Conservation (phyloP, 37 sponge, comb jelly and placozoan genomes). For the Theonella swinhoei region DNA sequence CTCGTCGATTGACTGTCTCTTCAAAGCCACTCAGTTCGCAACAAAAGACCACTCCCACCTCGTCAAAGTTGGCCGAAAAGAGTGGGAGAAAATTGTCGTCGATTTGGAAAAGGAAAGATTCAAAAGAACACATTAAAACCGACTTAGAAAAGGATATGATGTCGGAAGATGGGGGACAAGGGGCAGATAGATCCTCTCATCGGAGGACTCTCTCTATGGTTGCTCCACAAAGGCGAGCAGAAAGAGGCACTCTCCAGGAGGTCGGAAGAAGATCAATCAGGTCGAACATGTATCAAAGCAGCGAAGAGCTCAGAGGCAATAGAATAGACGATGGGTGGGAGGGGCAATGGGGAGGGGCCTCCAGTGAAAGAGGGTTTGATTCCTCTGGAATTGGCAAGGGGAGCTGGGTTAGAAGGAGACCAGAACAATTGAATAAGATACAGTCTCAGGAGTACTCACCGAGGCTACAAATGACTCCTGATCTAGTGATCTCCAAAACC, state of each 20-base stretch:
- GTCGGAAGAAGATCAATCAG: neutral
- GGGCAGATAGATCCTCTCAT: neutral
- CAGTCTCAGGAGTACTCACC: neutral
- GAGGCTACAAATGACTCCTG: neutral
- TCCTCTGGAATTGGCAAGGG: neutral
- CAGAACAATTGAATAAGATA: neutral
- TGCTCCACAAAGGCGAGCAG: neutral
- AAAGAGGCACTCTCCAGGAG: neutral
- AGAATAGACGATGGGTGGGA: neutral
- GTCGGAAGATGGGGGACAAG: neutral
- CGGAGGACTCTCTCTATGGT: neutral
- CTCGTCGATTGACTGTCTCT: neutral
- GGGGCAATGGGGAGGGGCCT: neutral
- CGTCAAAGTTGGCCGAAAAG: neutral
- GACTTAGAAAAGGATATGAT: neutral
- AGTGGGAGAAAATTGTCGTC: neutral
- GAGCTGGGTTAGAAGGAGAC: neutral
- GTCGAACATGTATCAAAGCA: neutral
- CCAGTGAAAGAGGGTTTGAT: neutral
- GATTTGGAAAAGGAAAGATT: neutral
- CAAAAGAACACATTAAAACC: neutral
- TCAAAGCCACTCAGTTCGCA: neutral
- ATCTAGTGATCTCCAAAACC: neutral
- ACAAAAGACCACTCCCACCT: neutral
- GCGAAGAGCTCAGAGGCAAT: too few species aligned